Conservation (phyloP, 2,113 vertebrate genomes). For the Crypturellus undulatus region DNA sequence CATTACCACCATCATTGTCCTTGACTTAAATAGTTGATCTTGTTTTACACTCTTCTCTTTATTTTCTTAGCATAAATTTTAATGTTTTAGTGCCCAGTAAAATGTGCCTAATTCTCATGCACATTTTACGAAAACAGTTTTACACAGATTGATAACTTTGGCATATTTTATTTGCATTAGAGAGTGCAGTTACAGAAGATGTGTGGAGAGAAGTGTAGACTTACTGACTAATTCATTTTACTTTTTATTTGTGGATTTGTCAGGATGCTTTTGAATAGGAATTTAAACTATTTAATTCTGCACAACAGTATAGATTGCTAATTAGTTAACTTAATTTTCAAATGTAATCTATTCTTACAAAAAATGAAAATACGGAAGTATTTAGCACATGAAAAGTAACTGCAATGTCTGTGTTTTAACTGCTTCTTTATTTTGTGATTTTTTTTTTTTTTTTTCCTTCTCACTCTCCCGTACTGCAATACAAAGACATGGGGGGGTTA, state of each 20-base stretch:
- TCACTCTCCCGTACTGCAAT: not conserved
- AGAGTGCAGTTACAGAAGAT: too few relatives aligned
- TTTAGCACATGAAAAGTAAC: too few relatives aligned
- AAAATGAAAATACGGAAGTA: too few relatives aligned
- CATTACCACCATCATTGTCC: not conserved
- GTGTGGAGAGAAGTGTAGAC: not conserved
- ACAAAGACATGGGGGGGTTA: not conserved
- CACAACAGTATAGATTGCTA: not conserved
- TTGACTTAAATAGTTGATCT: not conserved
- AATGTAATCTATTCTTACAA: too few relatives aligned
- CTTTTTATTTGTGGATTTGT: not conserved
- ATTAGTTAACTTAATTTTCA: not conserved
- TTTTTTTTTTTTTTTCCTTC: not conserved
- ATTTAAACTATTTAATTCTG: not conserved
- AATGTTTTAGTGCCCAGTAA: not conserved
- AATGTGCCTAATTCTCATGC: not conserved
- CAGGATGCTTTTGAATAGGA: not conserved
- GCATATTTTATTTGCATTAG: not conserved
- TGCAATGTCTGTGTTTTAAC: not conserved
- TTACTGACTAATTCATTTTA: not conserved
- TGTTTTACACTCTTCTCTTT: not conserved
- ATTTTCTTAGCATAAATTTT: not conserved
- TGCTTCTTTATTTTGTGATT: not conserved
- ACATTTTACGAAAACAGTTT: not conserved
- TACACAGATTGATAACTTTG: not conserved